Base-by-base conservation (phyloP, 2,888 invertebrate species). In the Spialia ferax region DNA sequence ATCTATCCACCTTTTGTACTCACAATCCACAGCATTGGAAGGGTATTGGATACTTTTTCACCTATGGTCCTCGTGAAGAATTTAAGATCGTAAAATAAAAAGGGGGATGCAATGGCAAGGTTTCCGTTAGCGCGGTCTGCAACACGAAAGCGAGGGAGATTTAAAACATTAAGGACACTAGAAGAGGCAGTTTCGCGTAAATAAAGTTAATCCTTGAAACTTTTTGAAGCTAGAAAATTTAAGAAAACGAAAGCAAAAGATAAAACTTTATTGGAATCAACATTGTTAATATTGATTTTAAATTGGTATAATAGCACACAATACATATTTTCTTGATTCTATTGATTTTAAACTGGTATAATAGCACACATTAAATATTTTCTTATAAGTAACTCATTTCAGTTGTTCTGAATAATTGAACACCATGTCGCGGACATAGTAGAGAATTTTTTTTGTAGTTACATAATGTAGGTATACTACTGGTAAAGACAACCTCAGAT, bases 71-170 rank as follows among this genome's bases (percentile, higher is more conserved):
- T 86, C 80, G 80, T 91, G 85, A 91, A 91, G 92, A 92, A 92
- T 92, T 92, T 91, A 90, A 89, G 85, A 84, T 91, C 92, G 89
- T 91, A 91, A 91, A 91, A 91, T 91, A 92, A 89, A n/a, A 89
- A 84, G 87, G 87, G 88, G 86, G 80, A 71, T 73, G 2, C 60
- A 1, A 48, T 38, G 11, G 29, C 8, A 13, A 26, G 11, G 13
- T 8, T 52, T 26, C 48, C 48, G 18, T 29, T n/a, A 32, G 32
- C 22, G 32, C 78, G 74, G 77, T 74, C 68, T 67, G 78, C 75
- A 83, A 50, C n/a, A 54, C 20, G 20, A 20, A n/a, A n/a, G 7
- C 32, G 15, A 52, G n/a, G 32, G 26, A 38, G 29, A 18, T 48
- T 22, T 18, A 35, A 59, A 52, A 57, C 56, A 29, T 26, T 60